A percentile compares a stretch with the other conserved stretches of the same genome.
Evolutionary conservation across 2,797 vertebrate genomes (phyloP).

Genomic region (Enteromius mattozi): DNA sequence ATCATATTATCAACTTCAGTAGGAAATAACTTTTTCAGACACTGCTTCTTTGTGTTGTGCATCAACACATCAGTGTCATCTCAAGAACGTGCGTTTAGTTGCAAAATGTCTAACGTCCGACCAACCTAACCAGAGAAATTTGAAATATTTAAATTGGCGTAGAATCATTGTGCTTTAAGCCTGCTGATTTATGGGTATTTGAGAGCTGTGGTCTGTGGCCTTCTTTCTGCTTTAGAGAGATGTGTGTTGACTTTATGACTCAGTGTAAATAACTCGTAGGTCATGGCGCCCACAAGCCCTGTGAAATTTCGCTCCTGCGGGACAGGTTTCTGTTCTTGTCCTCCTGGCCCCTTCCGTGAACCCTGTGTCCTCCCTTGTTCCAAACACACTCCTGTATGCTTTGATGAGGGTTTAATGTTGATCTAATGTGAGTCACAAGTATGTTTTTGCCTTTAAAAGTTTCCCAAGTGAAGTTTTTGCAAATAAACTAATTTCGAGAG

Average conservation of each 20-base stretch:
- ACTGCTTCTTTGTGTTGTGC: constrained; percentile 22
- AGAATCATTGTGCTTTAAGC: constrained; percentile 30
- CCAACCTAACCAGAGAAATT: constrained; percentile 45
- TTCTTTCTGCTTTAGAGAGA: constrained; percentile 39
- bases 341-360: constrained; percentile 17
- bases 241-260: constrained; percentile 48
- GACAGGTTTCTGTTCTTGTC: constrained; percentile 39
- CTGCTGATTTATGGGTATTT: constrained; percentile 42
- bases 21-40: constrained; percentile 10
- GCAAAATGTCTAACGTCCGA: constrained; percentile 22
- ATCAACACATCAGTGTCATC: constrained; percentile 36
- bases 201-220: constrained; percentile 39
- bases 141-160: constrained; percentile 49
- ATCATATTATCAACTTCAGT: neutral
- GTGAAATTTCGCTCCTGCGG: constrained; percentile 33
- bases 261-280: constrained; percentile 45
- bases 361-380: constrained; percentile 5
- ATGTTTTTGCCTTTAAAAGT: constrained; percentile 7
- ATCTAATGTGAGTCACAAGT: constrained; percentile 38
- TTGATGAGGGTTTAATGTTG: constrained; percentile 17
- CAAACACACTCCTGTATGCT: neutral
- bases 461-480: too few species aligned
- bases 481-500: too few species aligned
- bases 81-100: constrained; percentile 32
- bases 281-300: constrained; percentile 34